Base-by-base conservation (phyloP, 2,113 vertebrate genomes). In the Hippopotamus amphibius region DNA sequence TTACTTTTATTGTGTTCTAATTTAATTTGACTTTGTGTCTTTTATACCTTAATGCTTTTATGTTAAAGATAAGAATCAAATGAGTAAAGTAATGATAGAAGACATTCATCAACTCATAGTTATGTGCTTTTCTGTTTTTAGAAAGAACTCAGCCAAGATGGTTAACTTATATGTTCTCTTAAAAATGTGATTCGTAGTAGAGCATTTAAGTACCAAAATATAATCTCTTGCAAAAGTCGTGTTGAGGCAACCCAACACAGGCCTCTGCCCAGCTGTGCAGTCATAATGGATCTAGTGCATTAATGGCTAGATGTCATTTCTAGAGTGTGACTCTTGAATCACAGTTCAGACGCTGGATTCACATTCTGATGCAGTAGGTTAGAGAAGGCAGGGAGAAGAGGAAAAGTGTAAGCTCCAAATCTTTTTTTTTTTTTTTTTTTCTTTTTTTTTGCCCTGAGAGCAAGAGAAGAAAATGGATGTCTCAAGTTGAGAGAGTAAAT, bases 11-110 rank as follows among this genome's bases (percentile, higher is more conserved):
- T 89, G 28, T 63, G 41, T 63, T 80, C 59, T 90, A 91, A 91
- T 93, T 96, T 97, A 69, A 96, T 86, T 96, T 93, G 90, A 95
- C 3, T 92, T 85, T 88, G 17, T 93, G 61, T 71, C 26, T 93
- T 97, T 96, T 94, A 85, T 86, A 82, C 46, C 13, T 88, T 83
- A 83, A 71, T 95, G 33, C 15, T 92, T 95, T 93, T 71, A 91
- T 66, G 71, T 74, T 92, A 87, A 93, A 96, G 83, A 93, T 87
- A 94, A 80, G 33, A 65, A 72, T 87, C 68, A 46, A 90, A 80
- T 93, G 41, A 91, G 88, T 90, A 93, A 96, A 94, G 71, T 93
- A 83, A 68, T 5, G 26, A 46, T 22, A 81, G 55, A 88, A 93
- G 59, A 88, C 28, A 92, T 93, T 81, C 30, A 95, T 80, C 46